Percentiles rank a stretch among this genome's conserved stretches.
Evolutionary conservation across 2,888 invertebrate genomes (phyloP).

Genomic region (Alviniconcha strummeri): DNA sequence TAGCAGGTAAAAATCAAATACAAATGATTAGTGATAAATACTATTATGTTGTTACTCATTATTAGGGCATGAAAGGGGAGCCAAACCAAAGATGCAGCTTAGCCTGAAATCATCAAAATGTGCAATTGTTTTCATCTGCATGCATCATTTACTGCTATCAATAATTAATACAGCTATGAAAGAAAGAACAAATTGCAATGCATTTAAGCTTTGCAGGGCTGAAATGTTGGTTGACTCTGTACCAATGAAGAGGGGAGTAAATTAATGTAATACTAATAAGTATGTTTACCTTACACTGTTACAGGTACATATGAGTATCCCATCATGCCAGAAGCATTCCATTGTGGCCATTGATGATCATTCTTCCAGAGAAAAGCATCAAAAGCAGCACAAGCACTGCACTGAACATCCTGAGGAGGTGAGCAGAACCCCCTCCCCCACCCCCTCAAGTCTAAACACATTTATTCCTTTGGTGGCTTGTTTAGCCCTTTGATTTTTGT

Average conservation of each 20-base stretch:
- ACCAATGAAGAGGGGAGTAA: too few species aligned
- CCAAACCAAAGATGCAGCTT: background rate
- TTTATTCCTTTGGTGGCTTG: too few species aligned
- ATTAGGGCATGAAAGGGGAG: background rate
- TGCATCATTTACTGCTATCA: too few species aligned
- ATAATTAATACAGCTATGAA: too few species aligned
- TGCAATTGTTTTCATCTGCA: background rate
- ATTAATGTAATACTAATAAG: too few species aligned
- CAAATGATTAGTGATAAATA: background rate
- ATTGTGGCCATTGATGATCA: slow-evolving; percentile 31
- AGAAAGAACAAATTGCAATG: too few species aligned
- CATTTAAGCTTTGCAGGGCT: too few species aligned
- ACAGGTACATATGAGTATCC: slow-evolving; percentile 33
- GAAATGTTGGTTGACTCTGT: too few species aligned
- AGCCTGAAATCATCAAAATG: background rate
- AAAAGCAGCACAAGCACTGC: slow-evolving; percentile 28
- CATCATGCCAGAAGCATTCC: slow-evolving; percentile 30
- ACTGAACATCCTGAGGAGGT: slow-evolving; percentile 30
- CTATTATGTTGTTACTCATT: background rate
- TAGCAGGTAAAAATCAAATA: background rate
- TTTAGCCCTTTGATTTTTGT: background rate
- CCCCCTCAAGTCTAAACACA: too few species aligned
- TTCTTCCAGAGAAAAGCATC: slow-evolving; percentile 24
- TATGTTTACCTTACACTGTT: background rate
- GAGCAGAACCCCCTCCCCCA: background rate